Base-by-base conservation (phyloP, 2,113 vertebrate genomes). In the Pelusios castaneus region DNA sequence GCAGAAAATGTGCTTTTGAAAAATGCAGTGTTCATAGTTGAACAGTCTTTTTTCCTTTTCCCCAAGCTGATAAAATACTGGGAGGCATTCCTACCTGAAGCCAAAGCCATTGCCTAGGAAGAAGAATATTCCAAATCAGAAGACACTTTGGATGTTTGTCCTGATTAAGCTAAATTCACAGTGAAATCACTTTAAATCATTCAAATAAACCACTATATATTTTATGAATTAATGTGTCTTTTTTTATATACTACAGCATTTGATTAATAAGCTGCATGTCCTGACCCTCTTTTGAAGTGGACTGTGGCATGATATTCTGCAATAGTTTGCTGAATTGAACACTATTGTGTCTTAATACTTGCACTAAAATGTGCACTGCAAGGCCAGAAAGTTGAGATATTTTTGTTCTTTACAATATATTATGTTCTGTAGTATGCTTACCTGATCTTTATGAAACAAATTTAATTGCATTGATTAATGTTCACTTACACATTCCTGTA, bases 1-100 rank as follows among this genome's bases (percentile, higher is more conserved):
- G 45, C 17, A 55, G 49, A 63, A 79, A 55, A 55, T 29, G 6
- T 25, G 38, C 2, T 75, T 91, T 93, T 89, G 41, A 45, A 89
- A 2, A 2, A 41, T 89, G 63, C 82, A 4, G 14, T 82, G 63
- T 4, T 79, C 94, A 70, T 54, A 82, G 56, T 3, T 63, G 13
- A 16, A 16, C 27, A 34, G 29, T 34, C 29, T 49, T 79, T 80
- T 81, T 51, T 94, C 16, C 56, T 97, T 89, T 95, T 89, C 89
- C 95, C 95, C 56, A 97, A 99, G 99, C 98, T 99, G 92, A 99
- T 99, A 96, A 99, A 99, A 97, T 99, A 99, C 96, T 99, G 99
- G 99, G 99, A 99, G 92, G 99, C 99, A 92, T 99, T 99, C 97
- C 98, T 99, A 97, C 99, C 99, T 76, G 99, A 99, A 98, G 99